Conservation (phyloP, 2,888 invertebrate species). For the Idaea aversata region DNA sequence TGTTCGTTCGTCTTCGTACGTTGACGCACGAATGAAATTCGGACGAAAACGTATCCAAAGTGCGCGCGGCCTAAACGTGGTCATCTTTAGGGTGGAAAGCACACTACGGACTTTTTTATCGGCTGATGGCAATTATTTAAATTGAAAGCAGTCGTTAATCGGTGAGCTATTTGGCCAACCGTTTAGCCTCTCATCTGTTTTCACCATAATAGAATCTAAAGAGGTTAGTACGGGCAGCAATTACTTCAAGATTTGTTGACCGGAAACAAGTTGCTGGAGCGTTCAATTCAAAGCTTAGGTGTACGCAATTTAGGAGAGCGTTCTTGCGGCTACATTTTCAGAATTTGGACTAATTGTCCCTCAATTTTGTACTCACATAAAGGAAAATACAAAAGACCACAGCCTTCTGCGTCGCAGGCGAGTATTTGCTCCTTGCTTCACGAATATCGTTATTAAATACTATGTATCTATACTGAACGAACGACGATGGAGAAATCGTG, state of each 20-base stretch:
- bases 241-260: not conserved
- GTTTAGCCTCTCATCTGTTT: not conserved
- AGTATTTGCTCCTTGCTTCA: not conserved
- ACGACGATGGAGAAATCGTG: conserved; percentile 16
- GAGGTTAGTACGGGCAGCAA: not conserved
- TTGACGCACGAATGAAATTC: too few species aligned
- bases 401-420: too few species aligned
- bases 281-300: not conserved
- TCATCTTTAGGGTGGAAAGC: too few species aligned
- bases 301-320: not conserved
- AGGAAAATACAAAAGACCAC: too few species aligned
- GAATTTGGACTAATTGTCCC: not conserved
- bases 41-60: too few species aligned
- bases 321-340: not conserved
- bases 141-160: not conserved
- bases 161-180: not conserved
- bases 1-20: too few species aligned
- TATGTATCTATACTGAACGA: not conserved
- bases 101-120: too few species aligned
- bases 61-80: too few species aligned
- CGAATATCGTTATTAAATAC: not conserved
- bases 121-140: too few species aligned
- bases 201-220: not conserved
- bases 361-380: too few species aligned
- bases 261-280: not conserved